A percentile compares a stretch with the other conserved stretches of the same genome.
Conservation (phyloP, 2,888 invertebrate species). For the Mycogona germanica region DNA sequence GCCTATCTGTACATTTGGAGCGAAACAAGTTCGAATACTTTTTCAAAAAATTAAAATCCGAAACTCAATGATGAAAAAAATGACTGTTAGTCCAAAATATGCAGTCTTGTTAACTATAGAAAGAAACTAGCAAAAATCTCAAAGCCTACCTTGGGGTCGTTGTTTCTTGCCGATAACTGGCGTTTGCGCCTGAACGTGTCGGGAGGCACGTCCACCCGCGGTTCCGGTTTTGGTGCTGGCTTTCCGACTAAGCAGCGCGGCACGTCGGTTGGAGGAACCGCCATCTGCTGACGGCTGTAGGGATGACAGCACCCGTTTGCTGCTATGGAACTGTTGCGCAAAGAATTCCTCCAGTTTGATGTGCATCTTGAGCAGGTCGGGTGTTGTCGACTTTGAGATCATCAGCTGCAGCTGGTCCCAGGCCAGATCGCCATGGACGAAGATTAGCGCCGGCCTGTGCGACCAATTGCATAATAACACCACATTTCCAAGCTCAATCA, state of each 20-base stretch:
- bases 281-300: conserved; percentile 40
- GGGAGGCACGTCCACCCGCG: no score
- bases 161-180: no score
- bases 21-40: neutral
- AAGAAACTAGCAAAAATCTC: no score
- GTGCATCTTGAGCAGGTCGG: conserved; percentile 93
- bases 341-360: conserved; percentile 95
- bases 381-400: conserved; percentile 93
- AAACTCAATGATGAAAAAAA: neutral
- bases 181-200: no score
- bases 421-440: conserved; percentile 78
- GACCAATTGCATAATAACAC: neutral
- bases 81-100: no score
- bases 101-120: no score
- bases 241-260: conserved; percentile 9
- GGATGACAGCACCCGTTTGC: conserved; percentile 74
- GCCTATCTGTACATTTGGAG: neutral
- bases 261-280: conserved; percentile 21
- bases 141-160: no score
- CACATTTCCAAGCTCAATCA: no score
- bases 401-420: conserved; percentile 97
- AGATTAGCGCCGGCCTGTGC: conserved; percentile 67
- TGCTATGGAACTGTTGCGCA: conserved; percentile 92
- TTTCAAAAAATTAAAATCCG: neutral
- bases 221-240: no score